phyloP scores from a whole-genome alignment of 2,797 vertebrate species.

The Danionella dracula region DNA sequence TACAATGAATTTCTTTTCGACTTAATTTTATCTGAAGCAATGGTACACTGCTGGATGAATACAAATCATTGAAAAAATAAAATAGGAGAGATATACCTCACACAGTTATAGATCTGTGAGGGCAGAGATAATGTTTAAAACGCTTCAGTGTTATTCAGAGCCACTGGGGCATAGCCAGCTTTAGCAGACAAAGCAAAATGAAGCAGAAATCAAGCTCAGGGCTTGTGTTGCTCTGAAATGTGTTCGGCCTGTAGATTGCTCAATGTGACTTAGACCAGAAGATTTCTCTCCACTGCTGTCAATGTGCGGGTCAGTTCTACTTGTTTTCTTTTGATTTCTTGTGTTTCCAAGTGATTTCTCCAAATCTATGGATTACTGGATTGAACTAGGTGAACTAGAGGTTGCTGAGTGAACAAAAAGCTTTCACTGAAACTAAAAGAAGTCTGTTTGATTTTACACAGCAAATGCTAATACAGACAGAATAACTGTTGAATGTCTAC shows the following conservation, averaged over 20 bases:
- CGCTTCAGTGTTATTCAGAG: constrained; percentile 27
- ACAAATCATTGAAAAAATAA: background rate
- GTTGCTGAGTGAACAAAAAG: too few species aligned
- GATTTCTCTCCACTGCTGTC: too few species aligned
- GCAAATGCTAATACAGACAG: too few species aligned
- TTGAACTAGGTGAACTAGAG: too few species aligned
- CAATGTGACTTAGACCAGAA: background rate
- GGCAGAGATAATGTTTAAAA: constrained; percentile 31
- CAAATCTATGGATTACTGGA: too few species aligned
- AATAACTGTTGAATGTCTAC: too few species aligned
- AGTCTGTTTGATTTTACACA: too few species aligned
- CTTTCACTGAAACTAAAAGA: too few species aligned
- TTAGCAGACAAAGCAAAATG: constrained; percentile 1
- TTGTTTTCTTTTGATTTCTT: background rate
- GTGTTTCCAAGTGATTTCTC: background rate
- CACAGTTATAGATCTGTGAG: constrained; percentile 1
- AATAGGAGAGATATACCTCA: constrained; percentile 8
- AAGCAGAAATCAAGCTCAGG: constrained; percentile 25
- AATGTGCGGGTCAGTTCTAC: background rate
- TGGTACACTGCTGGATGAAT: too few species aligned
- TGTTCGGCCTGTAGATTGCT: background rate
- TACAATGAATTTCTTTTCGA: too few species aligned
- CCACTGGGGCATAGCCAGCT: background rate
- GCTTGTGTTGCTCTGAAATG: constrained; percentile 1
- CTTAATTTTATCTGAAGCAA: constrained; percentile 4